Evolutionary conservation across 2,888 invertebrate genomes (phyloP).

Genomic region (Trichogramma evanescens): DNA sequence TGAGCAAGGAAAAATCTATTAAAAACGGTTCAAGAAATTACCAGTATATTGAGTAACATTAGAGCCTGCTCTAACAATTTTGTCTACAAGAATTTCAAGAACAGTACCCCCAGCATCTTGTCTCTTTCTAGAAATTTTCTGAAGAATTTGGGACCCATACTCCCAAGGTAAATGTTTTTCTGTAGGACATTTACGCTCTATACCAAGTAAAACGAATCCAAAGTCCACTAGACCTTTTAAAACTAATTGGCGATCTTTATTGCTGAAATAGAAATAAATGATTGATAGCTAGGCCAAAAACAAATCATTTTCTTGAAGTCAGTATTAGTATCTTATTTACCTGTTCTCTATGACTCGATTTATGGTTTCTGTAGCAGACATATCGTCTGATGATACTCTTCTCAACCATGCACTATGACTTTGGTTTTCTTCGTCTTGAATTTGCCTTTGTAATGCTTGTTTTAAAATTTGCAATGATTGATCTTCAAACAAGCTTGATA

Average conservation of each 20-base stretch:
- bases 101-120: slow-evolving; percentile 52
- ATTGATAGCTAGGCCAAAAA: not conserved
- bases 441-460: slow-evolving; percentile 37
- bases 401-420: slow-evolving; percentile 55
- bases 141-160: slow-evolving; percentile 54
- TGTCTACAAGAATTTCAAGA: slow-evolving; percentile 52
- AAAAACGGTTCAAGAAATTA: slow-evolving; percentile 27
- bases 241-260: slow-evolving; percentile 50
- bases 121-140: slow-evolving; percentile 55
- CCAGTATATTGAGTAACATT: slow-evolving; percentile 55
- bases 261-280: slow-evolving; percentile 33
- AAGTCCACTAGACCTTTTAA: slow-evolving; percentile 52
- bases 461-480: slow-evolving; percentile 46
- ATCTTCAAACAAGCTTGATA: slow-evolving; percentile 51
- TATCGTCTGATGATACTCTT: slow-evolving; percentile 41
- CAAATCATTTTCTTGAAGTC: not conserved
- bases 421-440: slow-evolving; percentile 48
- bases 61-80: slow-evolving; percentile 52
- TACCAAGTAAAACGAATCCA: slow-evolving; percentile 47
- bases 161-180: slow-evolving; percentile 46
- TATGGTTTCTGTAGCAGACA: slow-evolving; percentile 46
- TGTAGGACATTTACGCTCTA: slow-evolving; percentile 41
- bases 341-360: slow-evolving; percentile 49
- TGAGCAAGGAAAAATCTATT: not conserved
- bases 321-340: slow-evolving; percentile 34